A percentile compares a stretch with the other conserved stretches of the same genome.
Conservation (phyloP, 2,113 vertebrate species). For the Nesogale talazaci region DNA sequence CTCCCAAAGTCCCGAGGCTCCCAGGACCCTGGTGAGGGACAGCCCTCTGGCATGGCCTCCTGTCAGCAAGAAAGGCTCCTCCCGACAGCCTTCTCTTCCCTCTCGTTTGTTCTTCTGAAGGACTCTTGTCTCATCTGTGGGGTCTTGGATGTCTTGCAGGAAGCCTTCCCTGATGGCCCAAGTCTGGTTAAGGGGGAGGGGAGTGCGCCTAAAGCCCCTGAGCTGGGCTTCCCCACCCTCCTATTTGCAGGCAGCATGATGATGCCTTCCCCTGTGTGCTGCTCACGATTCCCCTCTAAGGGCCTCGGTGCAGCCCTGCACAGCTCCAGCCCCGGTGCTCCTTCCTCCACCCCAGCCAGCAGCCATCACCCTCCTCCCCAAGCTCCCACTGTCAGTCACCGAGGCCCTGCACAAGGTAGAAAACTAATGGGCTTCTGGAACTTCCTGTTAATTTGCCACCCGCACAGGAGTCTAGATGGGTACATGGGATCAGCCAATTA, state of each 20-base stretch:
- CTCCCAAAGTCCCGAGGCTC: neutral
- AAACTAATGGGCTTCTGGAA: neutral
- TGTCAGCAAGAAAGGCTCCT: neutral
- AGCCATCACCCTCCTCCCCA: neutral
- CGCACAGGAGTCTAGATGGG: neutral
- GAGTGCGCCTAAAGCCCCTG: neutral
- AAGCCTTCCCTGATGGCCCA: neutral
- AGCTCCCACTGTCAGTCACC: neutral
- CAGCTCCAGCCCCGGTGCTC: neutral
- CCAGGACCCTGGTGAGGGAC: neutral
- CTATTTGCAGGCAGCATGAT: neutral
- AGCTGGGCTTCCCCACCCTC: neutral
- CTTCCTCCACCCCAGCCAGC: rapidly evolving
- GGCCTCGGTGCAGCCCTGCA: neutral
- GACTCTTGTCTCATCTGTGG: neutral
- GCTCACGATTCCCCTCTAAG: neutral
- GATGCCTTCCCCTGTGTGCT: neutral
- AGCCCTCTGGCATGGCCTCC: neutral
- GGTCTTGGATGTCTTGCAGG: neutral
- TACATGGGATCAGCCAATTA: neutral
- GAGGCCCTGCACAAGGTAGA: neutral
- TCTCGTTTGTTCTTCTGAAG: neutral
- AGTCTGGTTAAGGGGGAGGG: too few relatives aligned
- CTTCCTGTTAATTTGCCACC: neutral
- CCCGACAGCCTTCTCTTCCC: neutral